Evolutionary conservation across 2,797 vertebrate genomes (phyloP).

Genomic region (Megalops cyprinoides): DNA sequence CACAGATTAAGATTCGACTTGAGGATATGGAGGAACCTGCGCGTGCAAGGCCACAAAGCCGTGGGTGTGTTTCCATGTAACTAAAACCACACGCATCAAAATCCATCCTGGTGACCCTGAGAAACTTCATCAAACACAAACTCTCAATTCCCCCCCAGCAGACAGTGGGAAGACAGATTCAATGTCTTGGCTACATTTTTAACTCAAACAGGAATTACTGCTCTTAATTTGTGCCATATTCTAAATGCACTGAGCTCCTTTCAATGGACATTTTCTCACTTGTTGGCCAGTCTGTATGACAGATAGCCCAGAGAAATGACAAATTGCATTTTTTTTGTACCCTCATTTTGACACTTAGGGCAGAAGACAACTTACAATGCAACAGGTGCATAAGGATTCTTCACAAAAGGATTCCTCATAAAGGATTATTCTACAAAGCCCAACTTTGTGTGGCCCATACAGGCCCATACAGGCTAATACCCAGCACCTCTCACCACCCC

Average conservation of each 20-base stretch:
- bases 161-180: too few relatives aligned
- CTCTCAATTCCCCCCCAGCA: neutral
- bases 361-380: neutral
- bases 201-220: conserved; percentile 42
- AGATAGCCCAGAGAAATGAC: neutral
- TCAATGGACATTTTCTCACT: neutral
- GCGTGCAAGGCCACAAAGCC: neutral
- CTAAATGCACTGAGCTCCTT: conserved; percentile 10
- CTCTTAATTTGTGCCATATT: conserved; percentile 15
- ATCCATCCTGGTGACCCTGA: neutral
- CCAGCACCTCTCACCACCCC: neutral
- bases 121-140: neutral
- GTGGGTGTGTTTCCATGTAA: neutral
- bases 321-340: neutral
- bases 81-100: neutral
- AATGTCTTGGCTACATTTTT: conserved; percentile 38
- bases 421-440: neutral
- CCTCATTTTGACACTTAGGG: neutral
- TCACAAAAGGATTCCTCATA: conserved; percentile 10
- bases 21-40: neutral
- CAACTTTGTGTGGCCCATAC: neutral
- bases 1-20: too few relatives aligned
- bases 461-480: neutral
- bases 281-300: neutral
- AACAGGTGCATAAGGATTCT: neutral